Evolutionary conservation across 2,797 vertebrate genomes (phyloP), one percentile per base, ranked within the genome.

Genomic region (Esox lucius): DNA sequence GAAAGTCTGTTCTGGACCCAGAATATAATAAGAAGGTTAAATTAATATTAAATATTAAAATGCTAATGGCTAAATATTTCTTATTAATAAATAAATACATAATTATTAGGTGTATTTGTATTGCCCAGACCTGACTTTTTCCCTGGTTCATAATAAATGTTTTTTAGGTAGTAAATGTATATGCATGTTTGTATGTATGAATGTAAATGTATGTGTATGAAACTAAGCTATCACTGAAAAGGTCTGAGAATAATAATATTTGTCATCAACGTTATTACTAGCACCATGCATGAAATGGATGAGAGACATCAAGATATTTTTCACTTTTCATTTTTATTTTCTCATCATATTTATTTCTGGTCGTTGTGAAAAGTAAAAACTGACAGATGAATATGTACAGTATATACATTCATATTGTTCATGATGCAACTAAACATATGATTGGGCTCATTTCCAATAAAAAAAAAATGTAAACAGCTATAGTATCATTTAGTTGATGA

Each of bases 401-500:
- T 89, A 92, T 92, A 91, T 75, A 91, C 84, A 88, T 83, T 85
- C 67, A 71, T 13, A 8, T 93, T 93, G 92, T 90, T 93, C 92
- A 81, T 80, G 51, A 79, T 66, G 85, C 79, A 85, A 85, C 76
- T 87, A 66, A 46, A 13, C 42, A 46, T 46, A 46, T 3, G 82
- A 85, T 87, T 80, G 88, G 87, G 81, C 89, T 81, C 51, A 61
- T 75, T 59, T 35, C 72, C 76, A 68, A 83, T 69, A 67, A 75
- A 81, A 70, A 83, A 70, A 70, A 59, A 84, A 85, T 89, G 91
- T 92, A 92, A 92, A 92, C 91, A 73, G 74, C 72, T 42, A 61
- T n/a, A n/a, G n/a, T n/a, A n/a, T 65, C n/a, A 82, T 84, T 51
- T 82, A 80, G 69, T 16, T 53, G 35, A 26, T 1, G 31, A 77